Base-by-base conservation (phyloP, 2,888 invertebrate species). In the Seira sanloemensis region DNA sequence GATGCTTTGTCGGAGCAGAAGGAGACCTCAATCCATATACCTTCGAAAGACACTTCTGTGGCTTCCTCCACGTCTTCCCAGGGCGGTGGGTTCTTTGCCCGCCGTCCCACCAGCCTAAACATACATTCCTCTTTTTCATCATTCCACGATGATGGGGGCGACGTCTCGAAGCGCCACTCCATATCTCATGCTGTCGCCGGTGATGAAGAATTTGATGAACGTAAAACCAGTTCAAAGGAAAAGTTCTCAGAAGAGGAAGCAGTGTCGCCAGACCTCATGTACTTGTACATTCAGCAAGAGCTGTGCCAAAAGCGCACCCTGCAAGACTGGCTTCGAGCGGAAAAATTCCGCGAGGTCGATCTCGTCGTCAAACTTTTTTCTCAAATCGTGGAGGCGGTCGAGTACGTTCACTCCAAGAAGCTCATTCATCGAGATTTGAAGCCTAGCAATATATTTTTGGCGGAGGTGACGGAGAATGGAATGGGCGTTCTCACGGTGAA, bases 371-470 rank as follows among this genome's bases (percentile, higher is more conserved):
- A 93, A 46, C 94, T 97, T 84, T 98, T 98, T 92, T 93, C 94
- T 87, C 98, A 99, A 91, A 97, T 99, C 90, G 95, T 98, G 0
- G 94, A 95, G 80, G 99, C 98, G 0, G 98, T 99, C 1, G 96
- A 97, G 88, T 99, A 99, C 92, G 97, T 99, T 0, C 99, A 99
- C 92, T 91, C 95, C 0, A 95, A 95, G 88, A 97, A 97, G 0
- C 93, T 98, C 0, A 99, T 99, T 91, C 99, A 99, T 91, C 93
- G 99, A 69, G 99, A 99, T 92, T 93, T 99, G 54, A 99, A 99
- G 93, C 96, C 96, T 90, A 92, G 87, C 72, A 88, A 88, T 85
- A 88, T 87, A 62, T 89, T 89, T 66, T 62, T 89, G 21, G 87
- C 88, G 0, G 88, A 86, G 27, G 83, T 81, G 4, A 84, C 73